These are phyloP conservation scores for Leptopilina clavipes DNA, from an alignment of 1,140 invertebrate genomes.

Conservation along the genomic window DNA sequence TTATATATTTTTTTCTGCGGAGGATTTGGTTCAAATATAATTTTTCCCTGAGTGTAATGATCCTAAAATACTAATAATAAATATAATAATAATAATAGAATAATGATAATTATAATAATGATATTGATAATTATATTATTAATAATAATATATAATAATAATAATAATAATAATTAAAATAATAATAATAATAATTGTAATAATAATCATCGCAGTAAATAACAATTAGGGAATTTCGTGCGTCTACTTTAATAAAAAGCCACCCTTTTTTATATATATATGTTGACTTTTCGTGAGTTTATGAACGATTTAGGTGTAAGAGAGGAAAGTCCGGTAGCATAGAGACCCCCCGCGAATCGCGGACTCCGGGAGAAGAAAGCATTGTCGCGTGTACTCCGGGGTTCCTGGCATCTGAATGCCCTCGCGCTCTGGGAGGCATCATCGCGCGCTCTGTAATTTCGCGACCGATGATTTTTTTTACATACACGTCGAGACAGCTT, in stretches of 20 bases:
- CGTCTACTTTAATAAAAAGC: not conserved
- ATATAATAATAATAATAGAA: too few species aligned
- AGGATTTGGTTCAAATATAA: too few species aligned
- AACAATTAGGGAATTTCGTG: too few species aligned
- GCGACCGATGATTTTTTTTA: slow-evolving; percentile 66
- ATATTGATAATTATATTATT: too few species aligned
- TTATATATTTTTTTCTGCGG: too few species aligned
- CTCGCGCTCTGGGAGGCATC: slow-evolving; percentile 73
- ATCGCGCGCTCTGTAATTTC: slow-evolving; percentile 74
- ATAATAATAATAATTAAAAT: too few species aligned
- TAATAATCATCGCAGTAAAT: too few species aligned
- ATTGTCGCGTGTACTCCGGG: slow-evolving; percentile 65
- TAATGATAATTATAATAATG: too few species aligned
- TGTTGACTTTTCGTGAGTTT: slow-evolving; percentile 4
- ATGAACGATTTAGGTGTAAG: slow-evolving; percentile 32
- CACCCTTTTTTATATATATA: not conserved
- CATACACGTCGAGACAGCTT: slow-evolving; percentile 44
- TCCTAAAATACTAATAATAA: too few species aligned
- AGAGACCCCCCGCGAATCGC: slow-evolving; percentile 59
- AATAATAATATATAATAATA: too few species aligned
- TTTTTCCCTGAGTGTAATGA: too few species aligned
- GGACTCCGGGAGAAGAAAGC: slow-evolving; percentile 57
- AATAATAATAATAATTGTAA: too few species aligned
- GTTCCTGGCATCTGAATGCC: slow-evolving; percentile 70
- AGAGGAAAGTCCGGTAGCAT: slow-evolving; percentile 48